Base-by-base conservation (phyloP, 1,140 invertebrate species). In the Lasioglossum albipes region DNA sequence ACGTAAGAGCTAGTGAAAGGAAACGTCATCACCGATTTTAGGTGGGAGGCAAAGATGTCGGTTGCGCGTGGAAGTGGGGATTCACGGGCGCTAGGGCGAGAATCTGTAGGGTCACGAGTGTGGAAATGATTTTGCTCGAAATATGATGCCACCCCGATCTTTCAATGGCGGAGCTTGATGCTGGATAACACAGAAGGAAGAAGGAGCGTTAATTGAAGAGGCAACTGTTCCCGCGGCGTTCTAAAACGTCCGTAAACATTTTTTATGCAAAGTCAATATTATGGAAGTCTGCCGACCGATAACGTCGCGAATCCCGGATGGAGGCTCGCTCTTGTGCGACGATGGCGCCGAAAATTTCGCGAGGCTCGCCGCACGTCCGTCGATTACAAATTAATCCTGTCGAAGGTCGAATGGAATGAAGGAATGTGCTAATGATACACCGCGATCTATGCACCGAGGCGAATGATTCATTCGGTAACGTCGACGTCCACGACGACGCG, bases 1-100 rank as follows among this genome's bases (percentile, higher is more conserved):
- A 75, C 62, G 62, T 82, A 68, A 82, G 72, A 85, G 61, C n/a
- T 31, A 76, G 78, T 79, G 78, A 79, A 84, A 75, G 84, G 71
- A 77, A 73, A 83, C 78, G 81, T 79, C 77, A 85, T 81, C 84
- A 52, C 2, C 72, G 68, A 75, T 45, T 75, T 67, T 36, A 72
- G 45, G 70, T 71, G 70, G 62, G 75, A 81, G 67, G 67, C 18
- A 65, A 69, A 67, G 61, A 42, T 62, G 69, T 16, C 22, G 66
- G 62, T 52, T 73, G 62, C 13, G 22, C 10, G 22, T 66, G 20
- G 75, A 52, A 59, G 18, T 4, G 31, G 31, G 31, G 31, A 36
- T 36, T 36, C 4, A 36, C 31, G 31, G 3, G 12, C 22, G 31
- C 22, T 84, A 54, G 70, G 65, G 64, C 57, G 61, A 16, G 45